These are phyloP conservation scores for Catamblyrhynchus diadema DNA, from an alignment of 2,797 vertebrate species.

Conservation along the genomic window DNA sequence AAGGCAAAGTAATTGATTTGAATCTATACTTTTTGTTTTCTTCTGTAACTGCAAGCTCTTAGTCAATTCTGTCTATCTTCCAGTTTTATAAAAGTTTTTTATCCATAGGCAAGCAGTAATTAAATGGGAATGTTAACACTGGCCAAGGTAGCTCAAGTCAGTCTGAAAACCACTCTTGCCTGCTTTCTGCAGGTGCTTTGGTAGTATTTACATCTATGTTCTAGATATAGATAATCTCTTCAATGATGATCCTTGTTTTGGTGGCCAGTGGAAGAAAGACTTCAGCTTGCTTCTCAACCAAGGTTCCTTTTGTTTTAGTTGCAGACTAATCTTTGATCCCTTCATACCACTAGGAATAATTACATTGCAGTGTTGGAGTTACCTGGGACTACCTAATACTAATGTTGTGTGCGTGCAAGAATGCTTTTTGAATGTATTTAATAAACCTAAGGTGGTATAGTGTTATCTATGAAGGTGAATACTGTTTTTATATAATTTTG, in stretches of 20 bases:
- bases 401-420: conserved; percentile 52
- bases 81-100: background rate
- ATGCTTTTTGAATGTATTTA: conserved; percentile 57
- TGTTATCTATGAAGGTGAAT: conserved; percentile 72
- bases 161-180: background rate
- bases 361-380: conserved; percentile 37
- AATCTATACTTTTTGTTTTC: background rate
- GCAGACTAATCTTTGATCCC: conserved; percentile 21
- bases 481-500: conserved; percentile 79
- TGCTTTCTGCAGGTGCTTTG: conserved; percentile 12
- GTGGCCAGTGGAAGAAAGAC: conserved; percentile 12
- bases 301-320: conserved; percentile 27
- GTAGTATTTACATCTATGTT: conserved; percentile 1
- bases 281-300: background rate
- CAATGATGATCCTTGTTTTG: conserved; percentile 21
- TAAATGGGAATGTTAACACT: background rate
- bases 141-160: background rate
- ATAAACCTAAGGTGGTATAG: conserved; percentile 42
- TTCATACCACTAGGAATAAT: conserved; percentile 53
- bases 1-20: background rate
- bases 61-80: background rate
- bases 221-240: conserved; percentile 16
- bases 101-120: background rate
- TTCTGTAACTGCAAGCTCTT: conserved; percentile 30
- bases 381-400: conserved; percentile 42